Percentiles rank a stretch among this genome's conserved stretches.
Evolutionary conservation across 2,113 vertebrate species (phyloP).

Genomic region (Albula goreensis): DNA sequence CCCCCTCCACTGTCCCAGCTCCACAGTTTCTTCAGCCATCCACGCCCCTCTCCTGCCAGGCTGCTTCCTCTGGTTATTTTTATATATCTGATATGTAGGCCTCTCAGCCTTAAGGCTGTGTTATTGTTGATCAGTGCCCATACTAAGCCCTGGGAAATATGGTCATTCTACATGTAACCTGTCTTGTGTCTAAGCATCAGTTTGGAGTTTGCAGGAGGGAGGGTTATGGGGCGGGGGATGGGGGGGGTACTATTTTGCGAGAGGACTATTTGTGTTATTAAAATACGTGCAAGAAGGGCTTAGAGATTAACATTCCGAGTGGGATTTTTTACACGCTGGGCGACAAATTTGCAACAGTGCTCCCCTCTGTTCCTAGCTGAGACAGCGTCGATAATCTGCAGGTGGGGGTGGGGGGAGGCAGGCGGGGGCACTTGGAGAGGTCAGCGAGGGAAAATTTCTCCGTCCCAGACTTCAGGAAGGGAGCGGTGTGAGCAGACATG

Average conservation of each 20-base stretch:
- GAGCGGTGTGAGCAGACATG: background rate
- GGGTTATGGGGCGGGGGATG: too few relatives aligned
- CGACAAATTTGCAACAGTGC: constrained; percentile 73
- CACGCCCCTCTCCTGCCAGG: too few relatives aligned
- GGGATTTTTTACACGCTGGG: constrained; percentile 69
- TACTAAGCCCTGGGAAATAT: too few relatives aligned
- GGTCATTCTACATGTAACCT: too few relatives aligned
- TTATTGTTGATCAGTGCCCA: too few relatives aligned
- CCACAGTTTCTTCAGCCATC: too few relatives aligned
- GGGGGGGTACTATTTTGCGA: background rate
- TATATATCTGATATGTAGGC: too few relatives aligned
- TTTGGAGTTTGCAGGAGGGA: background rate
- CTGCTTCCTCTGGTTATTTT: too few relatives aligned
- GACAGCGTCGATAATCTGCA: constrained; percentile 8
- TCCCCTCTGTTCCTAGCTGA: constrained; percentile 24
- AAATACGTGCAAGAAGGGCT: constrained; percentile 7
- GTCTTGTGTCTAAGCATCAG: too few relatives aligned
- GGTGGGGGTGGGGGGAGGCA: constrained; percentile 16
- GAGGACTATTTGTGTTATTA: constrained; percentile 24
- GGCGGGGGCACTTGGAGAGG: too few relatives aligned
- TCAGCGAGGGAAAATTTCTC: constrained; percentile 10
- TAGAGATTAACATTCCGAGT: constrained; percentile 26
- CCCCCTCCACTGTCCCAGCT: too few relatives aligned
- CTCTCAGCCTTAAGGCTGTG: too few relatives aligned
- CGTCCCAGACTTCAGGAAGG: background rate